Base-by-base conservation (phyloP, 2,888 invertebrate species). In the Campopleginae sp. region DNA sequence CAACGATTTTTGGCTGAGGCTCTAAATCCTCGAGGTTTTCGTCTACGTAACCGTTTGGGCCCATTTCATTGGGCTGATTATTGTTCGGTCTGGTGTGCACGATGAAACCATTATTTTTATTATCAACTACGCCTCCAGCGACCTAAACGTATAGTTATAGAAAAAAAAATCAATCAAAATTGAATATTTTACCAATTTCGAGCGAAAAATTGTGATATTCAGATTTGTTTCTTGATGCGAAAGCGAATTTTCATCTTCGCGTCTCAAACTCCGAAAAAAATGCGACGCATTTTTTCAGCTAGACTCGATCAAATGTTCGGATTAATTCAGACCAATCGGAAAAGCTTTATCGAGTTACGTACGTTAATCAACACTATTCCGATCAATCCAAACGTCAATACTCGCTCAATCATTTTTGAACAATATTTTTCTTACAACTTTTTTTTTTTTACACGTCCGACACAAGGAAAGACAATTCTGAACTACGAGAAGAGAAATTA, bases 1-100 rank as follows among this genome's bases (percentile, higher is more conserved):
- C 68, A 68, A 44, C 12, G 1, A 68, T 44, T 44, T 44, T 68
- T 27, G 19, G 42, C 5, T 42, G 44, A 14, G 68, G 8, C 7
- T 23, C 68, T 12, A 68, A 44, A 42, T 72, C 72, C 7, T 72
- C 54, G 7, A 42, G 42, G 58, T 72, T 72, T 42, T 72, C 58
- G 27, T 23, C 19, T 23, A 72, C 72, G 51, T 42, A 72, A 54
- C 17, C 38, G 0, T 38, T 14, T 27, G 14, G 17, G 19, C 19
- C 33, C 33, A 71, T 71, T 17, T 19, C 71, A 23, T 46, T 38
- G 1, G 48, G 17, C 10, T 19, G 12, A 19, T 71, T 19, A 31
- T 54, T 3, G 0, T 38, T 42, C 65, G 19, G 42, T 65, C 2
- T 42, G n/a, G 6, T 10, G 1, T n/a, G 8, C 23, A 42, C 19